Conservation (phyloP, 2,888 invertebrate genomes). For the Tipula lateralis region DNA sequence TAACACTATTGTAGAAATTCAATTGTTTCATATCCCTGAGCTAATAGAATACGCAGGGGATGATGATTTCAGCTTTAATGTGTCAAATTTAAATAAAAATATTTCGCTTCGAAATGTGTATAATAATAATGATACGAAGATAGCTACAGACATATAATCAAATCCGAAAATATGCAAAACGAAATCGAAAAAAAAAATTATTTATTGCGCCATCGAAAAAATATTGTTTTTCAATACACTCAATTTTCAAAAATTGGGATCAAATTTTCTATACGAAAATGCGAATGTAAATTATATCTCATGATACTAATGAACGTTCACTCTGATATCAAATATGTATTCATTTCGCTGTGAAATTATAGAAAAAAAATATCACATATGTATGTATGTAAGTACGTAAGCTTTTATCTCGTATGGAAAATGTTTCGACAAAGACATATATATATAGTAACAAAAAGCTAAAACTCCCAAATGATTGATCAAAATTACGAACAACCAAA, state of each 20-base stretch:
- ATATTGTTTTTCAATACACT: background rate
- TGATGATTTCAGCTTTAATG: background rate
- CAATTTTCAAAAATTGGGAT: background rate
- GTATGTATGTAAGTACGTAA: background rate
- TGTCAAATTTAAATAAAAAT: slow-evolving; percentile 7
- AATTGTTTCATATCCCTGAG: background rate
- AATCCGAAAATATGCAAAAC: background rate
- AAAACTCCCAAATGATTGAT: slow-evolving; percentile 24
- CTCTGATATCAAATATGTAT: background rate
- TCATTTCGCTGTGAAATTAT: background rate
- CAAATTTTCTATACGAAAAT: background rate
- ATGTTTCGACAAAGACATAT: background rate
- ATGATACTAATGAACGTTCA: background rate
- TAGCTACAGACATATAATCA: background rate
- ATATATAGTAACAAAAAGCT: background rate
- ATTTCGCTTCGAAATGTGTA: background rate
- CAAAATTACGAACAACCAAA: background rate
- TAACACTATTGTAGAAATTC: too few relatives aligned
- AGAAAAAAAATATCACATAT: background rate
- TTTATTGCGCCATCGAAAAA: background rate
- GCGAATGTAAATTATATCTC: background rate
- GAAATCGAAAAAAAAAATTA: background rate
- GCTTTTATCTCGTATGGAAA: background rate
- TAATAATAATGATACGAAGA: background rate
- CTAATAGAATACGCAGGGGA: background rate